These are phyloP conservation scores for Cryptus armator DNA, from an alignment of 2,888 invertebrate species.

Conservation along the genomic window DNA sequence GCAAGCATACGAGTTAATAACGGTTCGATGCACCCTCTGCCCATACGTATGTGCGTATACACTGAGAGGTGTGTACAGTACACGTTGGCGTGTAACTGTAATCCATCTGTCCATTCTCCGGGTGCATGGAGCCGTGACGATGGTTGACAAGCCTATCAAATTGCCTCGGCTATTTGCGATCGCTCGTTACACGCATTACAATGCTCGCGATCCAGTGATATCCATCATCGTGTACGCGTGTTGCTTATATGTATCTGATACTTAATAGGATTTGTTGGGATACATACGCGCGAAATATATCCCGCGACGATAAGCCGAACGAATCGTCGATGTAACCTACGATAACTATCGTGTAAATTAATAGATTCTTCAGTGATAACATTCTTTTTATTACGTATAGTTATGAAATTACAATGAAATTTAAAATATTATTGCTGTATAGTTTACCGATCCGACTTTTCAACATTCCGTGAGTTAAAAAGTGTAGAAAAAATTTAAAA, in stretches of 20 bases:
- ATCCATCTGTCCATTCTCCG: constrained; percentile 77
- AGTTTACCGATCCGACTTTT: no score
- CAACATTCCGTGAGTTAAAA: no score
- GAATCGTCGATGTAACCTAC: constrained; percentile 16
- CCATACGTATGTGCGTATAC: constrained; percentile 4
- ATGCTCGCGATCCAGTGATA: constrained; percentile 76
- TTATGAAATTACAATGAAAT: no score
- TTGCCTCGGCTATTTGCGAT: constrained; percentile 79
- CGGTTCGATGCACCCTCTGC: constrained; percentile 50
- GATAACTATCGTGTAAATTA: no score
- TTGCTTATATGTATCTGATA: constrained; percentile 28
- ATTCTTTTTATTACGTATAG: no score
- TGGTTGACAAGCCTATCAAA: constrained; percentile 81
- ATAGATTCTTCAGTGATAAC: no score
- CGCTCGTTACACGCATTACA: constrained; percentile 80
- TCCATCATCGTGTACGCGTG: constrained; percentile 70
- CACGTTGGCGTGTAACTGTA: constrained; percentile 72
- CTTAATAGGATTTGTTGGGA: constrained; percentile 28
- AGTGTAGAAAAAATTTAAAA: not conserved
- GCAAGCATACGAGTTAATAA: constrained; percentile 45
- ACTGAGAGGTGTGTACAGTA: constrained; percentile 11
- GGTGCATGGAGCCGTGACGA: constrained; percentile 78
- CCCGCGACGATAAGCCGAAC: constrained; percentile 24
- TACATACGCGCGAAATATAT: constrained; percentile 30
- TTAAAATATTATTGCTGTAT: no score